Base-by-base conservation (phyloP, 1,140 invertebrate genomes). In the Musca vetustissima region DNA sequence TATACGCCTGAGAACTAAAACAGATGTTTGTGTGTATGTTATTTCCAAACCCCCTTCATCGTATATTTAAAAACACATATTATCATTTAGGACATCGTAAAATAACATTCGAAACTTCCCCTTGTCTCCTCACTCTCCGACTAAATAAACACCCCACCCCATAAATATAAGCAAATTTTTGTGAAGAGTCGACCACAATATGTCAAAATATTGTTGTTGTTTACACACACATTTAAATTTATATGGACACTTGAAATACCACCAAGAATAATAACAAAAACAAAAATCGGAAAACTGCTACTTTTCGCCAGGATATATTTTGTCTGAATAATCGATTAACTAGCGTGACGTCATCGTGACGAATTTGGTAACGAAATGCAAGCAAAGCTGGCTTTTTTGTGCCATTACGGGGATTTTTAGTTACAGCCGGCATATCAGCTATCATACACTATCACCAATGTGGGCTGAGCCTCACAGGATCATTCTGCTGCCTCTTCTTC, bases 171-270 rank as follows among this genome's bases (percentile, higher is more conserved):
- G 7, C 36, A 43, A 11, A 43, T 43, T 43, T n/a, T n/a, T n/a
- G n/a, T 43, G 36, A 43, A 43, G 36, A 43, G 32, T 28, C 57
- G 36, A 61, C 57, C 57, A 61, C 17, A 61, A 61, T 36, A 61
- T 61, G 57, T 61, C 57, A 61, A 61, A 61, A 61, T 61, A 14
- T 21, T 57, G 57, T 36, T 61, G n/a, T n/a, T n/a, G n/a, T n/a
- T n/a, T n/a, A n/a, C n/a, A n/a, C 21, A 61, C 57, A 61, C 28
- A 61, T 61, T 61, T 36, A 61, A 61, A 61, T 61, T 61, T 61
- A n/a, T n/a, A 61, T 61, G 57, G 57, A 43, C 36, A 43, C 36
- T 43, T 43, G 36, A 43, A 43, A 43, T 43, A 43, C 36, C 36
- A 43, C 36, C 36, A 43, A 43, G n/a, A n/a, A n/a, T n/a, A n/a